These are phyloP conservation scores for Tribolium freemani DNA, from an alignment of 2,888 invertebrate genomes.

Conservation along the genomic window DNA sequence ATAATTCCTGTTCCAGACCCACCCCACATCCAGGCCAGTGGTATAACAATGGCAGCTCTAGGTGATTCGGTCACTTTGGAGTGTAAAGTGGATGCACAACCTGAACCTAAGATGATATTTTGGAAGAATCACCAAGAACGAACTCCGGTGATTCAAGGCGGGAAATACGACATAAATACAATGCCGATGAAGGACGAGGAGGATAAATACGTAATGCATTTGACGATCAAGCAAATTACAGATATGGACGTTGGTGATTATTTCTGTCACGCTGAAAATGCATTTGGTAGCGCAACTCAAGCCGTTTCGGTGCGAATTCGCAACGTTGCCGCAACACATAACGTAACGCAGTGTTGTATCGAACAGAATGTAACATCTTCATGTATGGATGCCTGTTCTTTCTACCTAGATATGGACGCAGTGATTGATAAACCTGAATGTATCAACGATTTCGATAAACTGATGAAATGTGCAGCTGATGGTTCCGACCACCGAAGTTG, in stretches of 20 bases:
- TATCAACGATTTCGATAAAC: constrained; percentile 85
- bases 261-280: constrained; percentile 88
- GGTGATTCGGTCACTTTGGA: constrained; percentile 84
- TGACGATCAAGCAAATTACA: constrained; percentile 80
- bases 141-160: constrained; percentile 82
- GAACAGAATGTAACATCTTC: constrained; percentile 82
- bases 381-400: constrained; percentile 88
- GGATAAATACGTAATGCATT: constrained; percentile 80
- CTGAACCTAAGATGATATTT: constrained; percentile 85
- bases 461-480: constrained; percentile 89
- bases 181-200: constrained; percentile 75
- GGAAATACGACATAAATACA: constrained; percentile 79
- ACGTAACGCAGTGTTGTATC: constrained; percentile 86
- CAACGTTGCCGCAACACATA: constrained; percentile 75
- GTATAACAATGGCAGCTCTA: constrained; percentile 82
- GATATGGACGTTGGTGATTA: constrained; percentile 84
- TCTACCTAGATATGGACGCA: constrained; percentile 86
- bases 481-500: constrained; percentile 88
- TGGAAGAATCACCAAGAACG: constrained; percentile 84
- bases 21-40: constrained; percentile 82
- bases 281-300: constrained; percentile 80
- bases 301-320: constrained; percentile 82
- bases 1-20: constrained; percentile 72
- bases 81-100: constrained; percentile 84
- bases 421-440: constrained; percentile 87